Base-by-base conservation (phyloP, 2,888 invertebrate species). In the Idaea straminata region DNA sequence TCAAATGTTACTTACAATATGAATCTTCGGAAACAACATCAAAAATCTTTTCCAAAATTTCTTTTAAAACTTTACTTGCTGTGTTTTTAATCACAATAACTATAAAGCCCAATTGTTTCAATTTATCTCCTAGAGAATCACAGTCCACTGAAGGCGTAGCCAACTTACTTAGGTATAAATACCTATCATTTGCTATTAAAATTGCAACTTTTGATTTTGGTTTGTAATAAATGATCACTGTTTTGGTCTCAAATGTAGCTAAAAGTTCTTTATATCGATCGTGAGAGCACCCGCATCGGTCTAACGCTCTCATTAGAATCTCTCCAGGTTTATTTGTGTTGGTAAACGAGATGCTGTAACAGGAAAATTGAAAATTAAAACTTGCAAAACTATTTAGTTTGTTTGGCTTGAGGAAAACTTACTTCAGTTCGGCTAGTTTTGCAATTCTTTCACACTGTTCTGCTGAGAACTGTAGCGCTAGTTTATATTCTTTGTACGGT, bases 101-200 rank as follows among this genome's bases (percentile, higher is more conserved):
- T 64, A 88, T 78, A 76, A 93, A 93, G 1, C 88, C 93, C 25
- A 91, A 74, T 15, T 74, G 77, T 66, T 83, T 86, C 61, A 93
- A 77, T 69, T 83, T 84, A 3, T 76, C 70, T 1, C 86, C 86
- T 58, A 93, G 73, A 0, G 85, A 81, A 58, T 87, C 85, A 74
- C 93, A 93, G 65, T 93, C 93, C 38, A 84, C 79, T 4, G 87
- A 83, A 0, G 93, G 93, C 60, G 93, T 92, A 0, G 83, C 86
- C 38, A 93, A 68, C 65, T 89, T 88, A 0, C 90, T 81, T 67
- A 93, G 82, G 72, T 88, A 69, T 35, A 72, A 72, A 67, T 93
- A 93, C 73, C 84, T 87, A 38, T 91, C 86, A 70, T 93, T 93
- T 0, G 88, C 92, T 64, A 93, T 85, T 0, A 93, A 77, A 64